phyloP scores from a whole-genome alignment of 2,797 vertebrate genomes.

The Pteronotus mesoamericanus region DNA sequence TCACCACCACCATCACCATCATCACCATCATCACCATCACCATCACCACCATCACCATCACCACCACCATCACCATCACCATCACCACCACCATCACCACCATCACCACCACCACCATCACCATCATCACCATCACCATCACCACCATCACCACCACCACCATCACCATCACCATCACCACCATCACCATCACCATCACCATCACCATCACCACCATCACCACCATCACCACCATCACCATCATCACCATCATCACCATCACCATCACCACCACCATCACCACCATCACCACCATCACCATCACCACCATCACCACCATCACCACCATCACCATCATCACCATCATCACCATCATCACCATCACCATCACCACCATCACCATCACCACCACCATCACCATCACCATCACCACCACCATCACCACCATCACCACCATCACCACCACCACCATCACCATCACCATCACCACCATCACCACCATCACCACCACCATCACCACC shows the following conservation, averaged over 20 bases:
- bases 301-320: neutral
- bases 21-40: neutral
- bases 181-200: accelerated
- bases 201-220: accelerated
- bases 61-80: too few relatives aligned
- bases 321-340: accelerated
- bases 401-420: neutral
- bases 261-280: neutral
- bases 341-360: too few relatives aligned
- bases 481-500: too few relatives aligned
- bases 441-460: too few relatives aligned
- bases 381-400: accelerated
- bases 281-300: accelerated
- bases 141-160: accelerated
- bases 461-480: accelerated
- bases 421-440: accelerated
- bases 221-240: accelerated
- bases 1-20: accelerated
- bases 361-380: neutral
- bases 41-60: accelerated
- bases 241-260: too few relatives aligned
- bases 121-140: too few relatives aligned
- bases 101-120: accelerated
- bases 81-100: neutral
- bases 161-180: too few relatives aligned